Base-by-base conservation (phyloP, 1,140 invertebrate species). In the Physella acuta region DNA sequence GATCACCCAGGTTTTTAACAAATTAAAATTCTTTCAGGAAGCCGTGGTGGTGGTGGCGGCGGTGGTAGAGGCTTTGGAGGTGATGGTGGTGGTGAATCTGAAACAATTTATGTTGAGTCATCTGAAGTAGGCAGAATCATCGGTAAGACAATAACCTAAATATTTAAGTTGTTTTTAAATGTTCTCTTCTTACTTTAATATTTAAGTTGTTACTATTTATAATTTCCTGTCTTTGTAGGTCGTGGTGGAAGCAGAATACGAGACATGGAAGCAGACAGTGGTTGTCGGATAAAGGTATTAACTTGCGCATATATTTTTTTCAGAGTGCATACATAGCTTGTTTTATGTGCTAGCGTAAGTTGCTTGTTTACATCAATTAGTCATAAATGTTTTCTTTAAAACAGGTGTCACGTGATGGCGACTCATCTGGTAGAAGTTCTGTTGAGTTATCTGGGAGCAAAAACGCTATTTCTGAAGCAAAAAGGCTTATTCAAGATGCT, bases 241-340 rank as follows among this genome's bases (percentile, higher is more conserved):
- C 96, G 95, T 85, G 94, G 94, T 74, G 95, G 94, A 68, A 93
- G 92, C 64, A 96, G 95, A 87, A 96, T 96, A 78, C 94, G 95
- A 85, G 94, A 97, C 87, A 93, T 97, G 78, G 89, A 94, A 56
- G 92, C 95, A 84, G 91, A 94, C 65, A 95, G 93, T 68, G 93
- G 94, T 49, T 87, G 89, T 30, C 84, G 77, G 67, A 90, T 91
- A 62, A 86, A 85, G 61, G 86, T 89, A 76, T 39, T 64, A 17
- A 37, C 2, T 24, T 28, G 20, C 8, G 8, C 39, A 8, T 20
- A 49, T 49, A 49, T 11, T 11, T 49, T 49, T 20, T 49, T 49
- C 20, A 49, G 20, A 49, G n/a, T n/a, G n/a, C n/a, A n/a, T n/a
- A n/a, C n/a, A n/a, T n/a, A n/a, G n/a, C n/a, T n/a, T n/a, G n/a